Percentiles rank a stretch among this genome's conserved stretches.
Conservation (phyloP, 2,888 invertebrate genomes). For the Tridacna crocea region DNA sequence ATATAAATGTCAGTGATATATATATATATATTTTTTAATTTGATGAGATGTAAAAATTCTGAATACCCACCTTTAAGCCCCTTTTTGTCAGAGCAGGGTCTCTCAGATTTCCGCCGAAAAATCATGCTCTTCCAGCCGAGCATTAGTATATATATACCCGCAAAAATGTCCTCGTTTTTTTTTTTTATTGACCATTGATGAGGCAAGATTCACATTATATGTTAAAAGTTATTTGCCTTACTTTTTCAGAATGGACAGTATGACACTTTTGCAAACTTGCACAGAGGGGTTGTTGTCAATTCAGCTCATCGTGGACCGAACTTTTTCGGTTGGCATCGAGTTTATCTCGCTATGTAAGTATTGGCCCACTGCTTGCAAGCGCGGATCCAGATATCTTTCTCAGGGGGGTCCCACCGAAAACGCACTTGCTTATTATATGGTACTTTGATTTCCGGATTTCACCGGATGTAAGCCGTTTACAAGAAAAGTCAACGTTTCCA, state of each 20-base stretch:
- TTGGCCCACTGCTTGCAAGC: background rate
- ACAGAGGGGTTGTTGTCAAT: constrained; percentile 57
- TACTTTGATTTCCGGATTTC: too few species aligned
- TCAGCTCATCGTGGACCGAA: constrained; percentile 72
- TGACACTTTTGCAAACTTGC: constrained; percentile 71
- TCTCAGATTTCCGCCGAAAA: background rate
- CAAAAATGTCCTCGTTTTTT: background rate
- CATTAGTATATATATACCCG: background rate
- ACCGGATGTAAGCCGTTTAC: too few species aligned
- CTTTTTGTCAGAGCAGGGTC: too few species aligned
- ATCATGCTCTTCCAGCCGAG: background rate
- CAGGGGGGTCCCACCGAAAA: too few species aligned
- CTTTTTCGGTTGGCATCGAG: constrained; percentile 74
- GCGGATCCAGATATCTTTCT: background rate
- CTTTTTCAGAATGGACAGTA: constrained; percentile 65
- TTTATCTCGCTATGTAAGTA: constrained; percentile 73
- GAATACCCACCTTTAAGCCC: too few species aligned
- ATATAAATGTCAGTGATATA: too few species aligned
- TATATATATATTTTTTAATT: too few species aligned
- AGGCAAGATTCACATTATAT: background rate
- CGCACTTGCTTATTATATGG: too few species aligned
- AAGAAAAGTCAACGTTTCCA: too few species aligned
- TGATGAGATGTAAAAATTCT: too few species aligned
- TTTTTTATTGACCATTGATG: background rate
- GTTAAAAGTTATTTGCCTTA: background rate